Base-by-base conservation (phyloP, 2,797 vertebrate genomes). In the Chelon auratus region DNA sequence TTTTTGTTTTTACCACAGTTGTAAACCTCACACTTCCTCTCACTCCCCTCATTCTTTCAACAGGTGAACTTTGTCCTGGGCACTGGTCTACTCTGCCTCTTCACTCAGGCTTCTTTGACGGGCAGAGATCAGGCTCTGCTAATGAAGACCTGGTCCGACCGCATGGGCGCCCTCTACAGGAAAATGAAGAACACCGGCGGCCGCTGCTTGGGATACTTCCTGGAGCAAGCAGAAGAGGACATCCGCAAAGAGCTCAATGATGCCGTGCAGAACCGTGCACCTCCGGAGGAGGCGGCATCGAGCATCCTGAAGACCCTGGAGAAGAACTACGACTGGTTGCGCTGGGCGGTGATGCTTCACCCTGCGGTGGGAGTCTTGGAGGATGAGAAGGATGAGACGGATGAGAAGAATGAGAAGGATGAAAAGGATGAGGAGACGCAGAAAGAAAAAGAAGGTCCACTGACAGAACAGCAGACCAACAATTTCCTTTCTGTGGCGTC, bases 301-400 rank as follows among this genome's bases (percentile, higher is more conserved):
- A 18, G 63, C 58, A 82, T 94, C 62, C 81, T 94, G 15, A 91
- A 92, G 68, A 62, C 73, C 43, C 88, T 94, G 81, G 93, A 94
- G 86, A 89, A 87, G 80, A 94, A 93, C 74, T 94, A 94, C 0
- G 93, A 95, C 53, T 94, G 94, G 94, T 87, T 94, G 63, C 91
- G 88, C 80, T 95, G 94, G 94, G 93, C 92, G 0, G 93, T 94
- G 68, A 94, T 94, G 92, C 89, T 92, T 20, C 92, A 93, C 75
- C 89, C 88, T 0, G 70, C 87, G 0, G 70, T 81, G 6, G 81
- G 67, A 1, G 43, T 66, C 17, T 10, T 22, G 76, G 81, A 88
- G 40, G 86, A 83, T 0, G 76, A 72, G 36, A 50, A 80, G 14
- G 76, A 40, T 0, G 73, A 71, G 59, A 14, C 14, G 40, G 4